These are phyloP conservation scores for Scolopax rusticola DNA, from an alignment of 2,797 vertebrate species.

Conservation along the genomic window DNA sequence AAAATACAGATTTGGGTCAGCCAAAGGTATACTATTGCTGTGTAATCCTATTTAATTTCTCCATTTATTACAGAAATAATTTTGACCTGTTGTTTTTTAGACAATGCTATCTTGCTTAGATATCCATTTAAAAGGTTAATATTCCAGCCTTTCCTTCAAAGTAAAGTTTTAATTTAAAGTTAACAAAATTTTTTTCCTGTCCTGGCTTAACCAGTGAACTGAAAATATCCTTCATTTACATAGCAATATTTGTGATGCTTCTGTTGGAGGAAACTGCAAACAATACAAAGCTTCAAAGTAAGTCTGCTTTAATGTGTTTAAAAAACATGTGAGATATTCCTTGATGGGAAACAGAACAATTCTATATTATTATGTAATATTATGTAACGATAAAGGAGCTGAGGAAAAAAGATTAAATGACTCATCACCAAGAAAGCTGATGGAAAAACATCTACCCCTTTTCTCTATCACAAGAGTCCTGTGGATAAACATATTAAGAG, in stretches of 20 bases:
- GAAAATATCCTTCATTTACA: slow-evolving; percentile 41
- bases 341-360: slow-evolving; percentile 38
- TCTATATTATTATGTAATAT: slow-evolving; percentile 36
- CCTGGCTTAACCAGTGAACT: slow-evolving; percentile 22
- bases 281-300: slow-evolving; percentile 55
- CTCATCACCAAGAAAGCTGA: slow-evolving; percentile 24
- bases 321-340: slow-evolving; percentile 6
- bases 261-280: slow-evolving; percentile 1
- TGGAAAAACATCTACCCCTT: neutral
- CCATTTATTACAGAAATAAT: neutral
- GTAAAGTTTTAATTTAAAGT: neutral
- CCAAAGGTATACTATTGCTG: neutral
- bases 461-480: neutral
- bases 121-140: neutral
- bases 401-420: slow-evolving; percentile 26
- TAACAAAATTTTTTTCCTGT: neutral
- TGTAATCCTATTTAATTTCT: neutral
- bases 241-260: neutral
- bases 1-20: slow-evolving; percentile 20
- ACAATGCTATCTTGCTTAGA: neutral
- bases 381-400: slow-evolving; percentile 24
- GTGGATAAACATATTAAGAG: neutral
- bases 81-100: neutral
- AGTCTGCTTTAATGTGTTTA: slow-evolving; percentile 55
- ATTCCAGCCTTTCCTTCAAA: neutral